These are phyloP conservation scores for Dinomys branickii DNA, from an alignment of 2,113 vertebrate species.

Conservation along the genomic window DNA sequence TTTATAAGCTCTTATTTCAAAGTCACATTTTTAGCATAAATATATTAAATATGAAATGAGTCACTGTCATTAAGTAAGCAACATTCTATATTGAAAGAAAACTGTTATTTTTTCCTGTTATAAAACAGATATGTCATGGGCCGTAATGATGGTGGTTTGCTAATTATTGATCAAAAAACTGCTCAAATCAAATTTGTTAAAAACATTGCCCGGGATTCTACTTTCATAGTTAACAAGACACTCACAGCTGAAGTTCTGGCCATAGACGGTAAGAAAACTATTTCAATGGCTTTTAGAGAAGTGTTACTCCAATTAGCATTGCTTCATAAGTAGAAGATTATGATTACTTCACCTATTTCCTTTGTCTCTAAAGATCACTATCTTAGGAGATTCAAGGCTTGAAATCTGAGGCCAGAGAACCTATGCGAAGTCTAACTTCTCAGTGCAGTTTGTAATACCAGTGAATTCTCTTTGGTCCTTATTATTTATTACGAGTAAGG, in stretches of 20 bases:
- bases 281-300: constrained; percentile 42
- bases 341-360: background rate
- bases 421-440: background rate
- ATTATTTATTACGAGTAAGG: background rate
- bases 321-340: background rate
- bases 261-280: constrained; percentile 86
- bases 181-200: constrained; percentile 90
- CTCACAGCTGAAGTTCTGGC: constrained; percentile 89
- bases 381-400: background rate
- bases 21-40: background rate
- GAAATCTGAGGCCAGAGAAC: background rate
- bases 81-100: constrained; percentile 29
- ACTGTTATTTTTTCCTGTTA: constrained; percentile 40
- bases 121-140: constrained; percentile 88
- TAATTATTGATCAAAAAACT: constrained; percentile 88
- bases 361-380: background rate
- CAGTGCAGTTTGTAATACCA: background rate
- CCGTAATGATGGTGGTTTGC: constrained; percentile 88
- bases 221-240: constrained; percentile 86
- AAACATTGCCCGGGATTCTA: constrained; percentile 85
- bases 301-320: background rate
- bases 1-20: constrained; percentile 27
- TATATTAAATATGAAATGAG: constrained; percentile 6
- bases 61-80: constrained; percentile 13
- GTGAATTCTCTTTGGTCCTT: background rate